Evolutionary conservation across 2,888 invertebrate species (phyloP).

Genomic region (Anodontia alba): DNA sequence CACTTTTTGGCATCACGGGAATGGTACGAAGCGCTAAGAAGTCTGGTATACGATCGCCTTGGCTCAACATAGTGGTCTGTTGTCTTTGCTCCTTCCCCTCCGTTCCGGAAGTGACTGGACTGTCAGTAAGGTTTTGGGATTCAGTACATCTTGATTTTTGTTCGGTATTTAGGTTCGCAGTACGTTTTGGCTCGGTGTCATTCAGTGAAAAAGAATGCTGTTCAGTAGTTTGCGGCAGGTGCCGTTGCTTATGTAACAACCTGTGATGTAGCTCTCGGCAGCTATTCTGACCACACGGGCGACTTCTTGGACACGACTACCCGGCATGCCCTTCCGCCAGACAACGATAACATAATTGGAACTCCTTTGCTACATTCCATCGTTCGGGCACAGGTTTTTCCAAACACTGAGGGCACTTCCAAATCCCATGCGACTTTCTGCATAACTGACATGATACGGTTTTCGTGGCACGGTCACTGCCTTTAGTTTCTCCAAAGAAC

Average conservation of each 20-base stretch:
- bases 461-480: not conserved
- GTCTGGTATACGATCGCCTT: not conserved
- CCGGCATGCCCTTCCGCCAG: slow-evolving; percentile 22
- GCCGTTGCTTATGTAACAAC: slow-evolving; percentile 7
- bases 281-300: slow-evolving; percentile 17
- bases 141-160: not conserved
- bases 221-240: not conserved
- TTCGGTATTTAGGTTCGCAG: not conserved
- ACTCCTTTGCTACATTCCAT: slow-evolving; percentile 12
- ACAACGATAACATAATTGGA: slow-evolving; percentile 28
- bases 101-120: not conserved
- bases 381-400: not conserved
- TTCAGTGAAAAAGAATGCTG: not conserved
- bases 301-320: slow-evolving; percentile 20
- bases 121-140: not conserved
- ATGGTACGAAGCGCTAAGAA: slow-evolving; percentile 43
- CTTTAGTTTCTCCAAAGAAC: slow-evolving; percentile 24
- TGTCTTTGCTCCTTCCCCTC: not conserved
- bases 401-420: slow-evolving; percentile 21
- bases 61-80: not conserved
- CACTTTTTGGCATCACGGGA: slow-evolving; percentile 40
- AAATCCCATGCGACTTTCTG: slow-evolving; percentile 20
- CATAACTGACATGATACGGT: not conserved
- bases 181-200: not conserved
- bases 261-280: slow-evolving; percentile 28